Base-by-base conservation (phyloP, 1,140 invertebrate species). In the Drusus annulatus region DNA sequence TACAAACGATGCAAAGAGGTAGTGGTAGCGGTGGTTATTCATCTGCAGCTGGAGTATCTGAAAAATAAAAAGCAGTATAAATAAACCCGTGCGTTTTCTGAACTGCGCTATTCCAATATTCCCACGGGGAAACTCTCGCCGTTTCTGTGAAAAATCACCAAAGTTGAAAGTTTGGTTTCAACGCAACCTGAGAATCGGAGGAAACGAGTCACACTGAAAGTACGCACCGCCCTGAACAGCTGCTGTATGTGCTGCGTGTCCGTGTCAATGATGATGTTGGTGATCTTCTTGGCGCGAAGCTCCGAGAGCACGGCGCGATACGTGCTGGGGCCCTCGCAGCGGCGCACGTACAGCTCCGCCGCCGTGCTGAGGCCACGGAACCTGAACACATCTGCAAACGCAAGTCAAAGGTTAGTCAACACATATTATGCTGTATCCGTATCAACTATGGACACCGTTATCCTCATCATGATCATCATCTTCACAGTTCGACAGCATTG, bases 1-100 rank as follows among this genome's bases (percentile, higher is more conserved):
- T 92, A 97, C 96, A 87, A 97, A 97, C 19, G 95, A 97, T 21
- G 96, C 97, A 85, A 98, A 98, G 89, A 97, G 94, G 86, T 97
- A 98, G 87, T 98, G 96, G 86, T 97, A 97, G 86, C 95, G 92
- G 86, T 96, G 96, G 87, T 97, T 96, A 86, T 97, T 98, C 96
- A 98, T 97, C 87, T 97, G 96, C 16, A 97, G 88, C 86, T 97
- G 96, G 50, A 97, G 89, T 85, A 97, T 96, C 96, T 98, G 92
- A 79, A 89, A 84, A 36, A 28, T 1, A 54, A 15, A 74, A 21
- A 10, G 15, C 15, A 45, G 15, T 50, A 36, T 36, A 7, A 36
- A 36, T 36, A 36, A 6, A 28, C 2, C 28, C 2, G 28, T 3
- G 6, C n/a, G n/a, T n/a, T n/a, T n/a, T n/a, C n/a, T n/a, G n/a